Base-by-base conservation (phyloP, 2,797 vertebrate genomes). In the Bufotes viridis region DNA sequence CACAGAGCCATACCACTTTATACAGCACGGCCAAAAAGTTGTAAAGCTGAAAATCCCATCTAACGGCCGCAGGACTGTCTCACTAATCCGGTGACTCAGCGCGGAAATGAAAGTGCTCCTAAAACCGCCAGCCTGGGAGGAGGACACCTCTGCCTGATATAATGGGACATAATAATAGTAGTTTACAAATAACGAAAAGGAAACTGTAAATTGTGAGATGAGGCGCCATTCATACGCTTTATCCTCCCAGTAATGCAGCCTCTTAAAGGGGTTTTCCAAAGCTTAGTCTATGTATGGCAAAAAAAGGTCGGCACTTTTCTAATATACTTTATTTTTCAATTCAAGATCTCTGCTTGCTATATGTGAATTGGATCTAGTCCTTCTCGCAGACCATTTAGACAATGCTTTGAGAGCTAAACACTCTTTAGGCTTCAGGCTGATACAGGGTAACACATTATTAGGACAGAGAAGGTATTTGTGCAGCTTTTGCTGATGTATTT, bases 1-100 rank as follows among this genome's bases (percentile, higher is more conserved):
- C 26, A 60, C 78, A 80, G 15, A 65, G 61, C n/a, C 34, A 12
- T 10, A 24, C 12, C n/a, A 7, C 17, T 51, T n/a, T 63, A 81
- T 51, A 65, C 22, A 51, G n/a, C 60, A 5, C 34, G n/a, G 80
- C 34, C 80, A 65, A 67, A 65, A 81, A 49, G 20, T 65, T 65
- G 20, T 81, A 81, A 67, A 81, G 61, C 61, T 51, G 20, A 61
- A 81, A 53, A 81, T 81, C 80, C 80, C 80, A 63, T 81, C 20
- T 81, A 58, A 65, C 60, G 8, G 61, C 20, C 20, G 22, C 26
- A 24, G 80, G 34, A 51, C 18, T 29, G 20, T 49, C 22, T 8
- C 22, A 10, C 60, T 81, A 81, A 81, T 81, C 80, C 80, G 1
- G 42, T 15, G 80, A 81, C 34, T 81, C 80, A 63, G 79, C 34